Evolutionary conservation across 2,113 vertebrate genomes (phyloP).

Genomic region (Alosa alosa): DNA sequence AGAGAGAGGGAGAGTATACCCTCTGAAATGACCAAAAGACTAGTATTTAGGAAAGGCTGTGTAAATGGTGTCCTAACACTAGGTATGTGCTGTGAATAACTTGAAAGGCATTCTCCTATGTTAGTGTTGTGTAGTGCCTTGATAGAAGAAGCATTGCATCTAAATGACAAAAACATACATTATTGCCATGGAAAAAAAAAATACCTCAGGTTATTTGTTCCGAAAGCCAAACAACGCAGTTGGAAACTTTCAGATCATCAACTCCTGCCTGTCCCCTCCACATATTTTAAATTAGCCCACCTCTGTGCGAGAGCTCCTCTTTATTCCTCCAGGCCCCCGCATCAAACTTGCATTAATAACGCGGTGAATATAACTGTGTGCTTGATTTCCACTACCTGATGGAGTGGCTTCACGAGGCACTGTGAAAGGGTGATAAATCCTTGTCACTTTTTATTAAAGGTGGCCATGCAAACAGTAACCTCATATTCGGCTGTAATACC

Average conservation of each 20-base stretch:
- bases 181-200: background rate
- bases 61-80: background rate
- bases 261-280: constrained; percentile 41
- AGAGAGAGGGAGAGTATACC: constrained; percentile 36
- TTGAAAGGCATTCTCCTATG: background rate
- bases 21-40: background rate
- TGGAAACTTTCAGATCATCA: background rate
- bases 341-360: constrained; percentile 65
- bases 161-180: constrained; percentile 2
- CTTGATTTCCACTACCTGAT: constrained; percentile 56
- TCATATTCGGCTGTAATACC: constrained; percentile 68
- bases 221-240: background rate
- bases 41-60: background rate
- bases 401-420: constrained; percentile 65
- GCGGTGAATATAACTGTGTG: constrained; percentile 60
- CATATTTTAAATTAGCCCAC: constrained; percentile 59
- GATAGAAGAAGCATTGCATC: background rate
- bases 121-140: background rate
- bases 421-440: constrained; percentile 71
- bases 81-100: background rate
- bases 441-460: constrained; percentile 73
- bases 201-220: background rate
- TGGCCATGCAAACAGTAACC: constrained; percentile 68
- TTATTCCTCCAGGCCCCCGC: constrained; percentile 51
- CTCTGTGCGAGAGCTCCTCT: constrained; percentile 30